Evolutionary conservation across 2,797 vertebrate species (phyloP).

Genomic region (Lacerta agilis): DNA sequence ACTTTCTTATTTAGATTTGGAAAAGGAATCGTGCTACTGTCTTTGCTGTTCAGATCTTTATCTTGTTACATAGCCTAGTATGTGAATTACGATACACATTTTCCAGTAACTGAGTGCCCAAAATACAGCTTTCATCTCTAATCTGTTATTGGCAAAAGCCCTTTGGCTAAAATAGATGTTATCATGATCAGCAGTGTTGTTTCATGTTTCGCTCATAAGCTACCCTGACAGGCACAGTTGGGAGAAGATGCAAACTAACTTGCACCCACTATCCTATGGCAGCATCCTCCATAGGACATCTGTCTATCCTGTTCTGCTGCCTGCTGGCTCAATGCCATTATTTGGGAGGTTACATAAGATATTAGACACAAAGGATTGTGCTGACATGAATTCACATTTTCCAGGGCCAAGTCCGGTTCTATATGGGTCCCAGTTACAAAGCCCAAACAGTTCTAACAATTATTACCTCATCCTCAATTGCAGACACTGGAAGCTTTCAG

Average conservation of each 20-base stretch:
- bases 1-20: constrained; percentile 26
- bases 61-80: background rate
- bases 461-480: background rate
- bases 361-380: background rate
- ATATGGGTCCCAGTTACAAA: too few relatives aligned
- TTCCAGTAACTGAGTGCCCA: background rate
- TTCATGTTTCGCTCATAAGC: fast-evolving
- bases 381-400: background rate
- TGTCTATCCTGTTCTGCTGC: background rate
- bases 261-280: background rate
- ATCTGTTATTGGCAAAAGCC: background rate
- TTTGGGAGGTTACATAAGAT: background rate
- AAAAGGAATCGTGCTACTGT: too few relatives aligned
- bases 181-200: background rate
- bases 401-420: background rate
- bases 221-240: background rate
- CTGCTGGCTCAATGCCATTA: background rate
- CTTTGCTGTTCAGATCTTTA: background rate
- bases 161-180: background rate
- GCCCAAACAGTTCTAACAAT: background rate
- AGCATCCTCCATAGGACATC: background rate
- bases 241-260: background rate
- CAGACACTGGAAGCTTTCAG: too few relatives aligned
- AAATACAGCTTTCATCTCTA: background rate
- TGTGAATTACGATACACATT: background rate